Evolutionary conservation across 2,113 vertebrate genomes (phyloP).

Genomic region (Coryphaenoides rupestris): DNA sequence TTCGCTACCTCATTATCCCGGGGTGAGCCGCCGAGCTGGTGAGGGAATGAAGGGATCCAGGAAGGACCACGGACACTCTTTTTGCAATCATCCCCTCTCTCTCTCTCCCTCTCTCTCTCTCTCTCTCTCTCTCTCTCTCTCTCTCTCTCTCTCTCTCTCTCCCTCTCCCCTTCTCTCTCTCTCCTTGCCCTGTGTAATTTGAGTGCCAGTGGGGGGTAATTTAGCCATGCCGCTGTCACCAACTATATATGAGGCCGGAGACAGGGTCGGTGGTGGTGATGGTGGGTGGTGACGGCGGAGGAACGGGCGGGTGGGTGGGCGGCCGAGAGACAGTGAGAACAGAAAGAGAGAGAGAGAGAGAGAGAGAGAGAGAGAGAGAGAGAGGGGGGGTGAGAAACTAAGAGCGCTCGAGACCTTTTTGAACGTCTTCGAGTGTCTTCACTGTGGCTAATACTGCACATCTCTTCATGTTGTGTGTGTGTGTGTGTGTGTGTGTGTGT

Average conservation of each 20-base stretch:
- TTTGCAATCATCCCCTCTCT: constrained; percentile 43
- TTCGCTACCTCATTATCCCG: constrained; percentile 67
- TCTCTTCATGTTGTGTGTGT: too few relatives aligned
- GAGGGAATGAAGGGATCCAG: constrained; percentile 54
- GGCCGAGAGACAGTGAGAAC: constrained; percentile 47
- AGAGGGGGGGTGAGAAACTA: constrained; percentile 37
- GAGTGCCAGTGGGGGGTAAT: constrained; percentile 75
- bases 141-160: not conserved
- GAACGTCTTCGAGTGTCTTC: not conserved
- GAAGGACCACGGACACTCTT: constrained; percentile 67
- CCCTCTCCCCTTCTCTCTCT: constrained; percentile 18
- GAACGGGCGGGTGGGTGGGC: constrained; percentile 15
- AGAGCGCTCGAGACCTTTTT: constrained; percentile 59
- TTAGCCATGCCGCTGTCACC: constrained; percentile 74
- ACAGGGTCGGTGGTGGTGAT: constrained; percentile 7
- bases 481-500: too few relatives aligned
- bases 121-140: constrained; percentile 15
- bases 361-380: constrained; percentile 17
- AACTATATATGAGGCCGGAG: constrained; percentile 61
- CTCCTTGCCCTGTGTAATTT: constrained; percentile 67
- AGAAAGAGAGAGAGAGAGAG: constrained; percentile 6
- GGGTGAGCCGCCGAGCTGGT: constrained; percentile 37
- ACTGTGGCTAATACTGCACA: too few relatives aligned
- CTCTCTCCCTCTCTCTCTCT: constrained; percentile 24
- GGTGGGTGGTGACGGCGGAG: not conserved